These are phyloP conservation scores for Euphonia xanthogaster DNA, from an alignment of 2,797 vertebrate genomes.

Conservation along the genomic window DNA sequence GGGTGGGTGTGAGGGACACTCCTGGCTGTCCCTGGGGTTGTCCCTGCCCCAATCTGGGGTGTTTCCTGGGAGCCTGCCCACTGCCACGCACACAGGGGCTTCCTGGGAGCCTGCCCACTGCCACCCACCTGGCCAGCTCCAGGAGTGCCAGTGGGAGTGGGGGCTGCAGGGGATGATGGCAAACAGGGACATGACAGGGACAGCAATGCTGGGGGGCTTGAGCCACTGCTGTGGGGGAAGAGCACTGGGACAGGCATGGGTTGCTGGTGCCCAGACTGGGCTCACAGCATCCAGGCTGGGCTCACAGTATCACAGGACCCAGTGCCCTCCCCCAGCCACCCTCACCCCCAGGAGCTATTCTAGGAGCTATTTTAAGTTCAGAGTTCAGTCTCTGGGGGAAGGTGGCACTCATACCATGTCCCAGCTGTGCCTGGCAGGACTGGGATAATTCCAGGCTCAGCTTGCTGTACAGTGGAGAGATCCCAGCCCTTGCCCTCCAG, in stretches of 20 bases:
- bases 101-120: neutral
- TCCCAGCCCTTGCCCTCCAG: neutral
- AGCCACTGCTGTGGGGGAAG: neutral
- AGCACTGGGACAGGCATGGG: accelerated
- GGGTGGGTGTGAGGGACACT: neutral
- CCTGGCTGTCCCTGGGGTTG: accelerated
- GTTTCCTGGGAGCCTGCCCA: neutral
- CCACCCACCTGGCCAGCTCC: neutral
- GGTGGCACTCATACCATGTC: accelerated
- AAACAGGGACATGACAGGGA: accelerated
- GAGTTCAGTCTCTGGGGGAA: neutral
- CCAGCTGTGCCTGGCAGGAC: neutral
- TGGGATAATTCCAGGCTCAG: neutral
- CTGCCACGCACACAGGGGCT: accelerated
- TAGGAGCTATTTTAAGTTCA: neutral
- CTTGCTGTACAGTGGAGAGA: accelerated
- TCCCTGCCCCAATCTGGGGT: accelerated
- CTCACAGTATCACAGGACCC: neutral
- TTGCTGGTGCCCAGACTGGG: neutral
- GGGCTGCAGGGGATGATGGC: neutral
- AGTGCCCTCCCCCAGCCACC: neutral
- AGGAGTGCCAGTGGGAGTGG: neutral
- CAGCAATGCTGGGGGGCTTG: accelerated
- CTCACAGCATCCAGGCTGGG: neutral
- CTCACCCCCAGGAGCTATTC: neutral